A percentile compares a stretch with the other conserved stretches of the same genome.
Conservation (phyloP, 53 echinoderm and acorn worm species). For the Zoroaster sp. region DNA sequence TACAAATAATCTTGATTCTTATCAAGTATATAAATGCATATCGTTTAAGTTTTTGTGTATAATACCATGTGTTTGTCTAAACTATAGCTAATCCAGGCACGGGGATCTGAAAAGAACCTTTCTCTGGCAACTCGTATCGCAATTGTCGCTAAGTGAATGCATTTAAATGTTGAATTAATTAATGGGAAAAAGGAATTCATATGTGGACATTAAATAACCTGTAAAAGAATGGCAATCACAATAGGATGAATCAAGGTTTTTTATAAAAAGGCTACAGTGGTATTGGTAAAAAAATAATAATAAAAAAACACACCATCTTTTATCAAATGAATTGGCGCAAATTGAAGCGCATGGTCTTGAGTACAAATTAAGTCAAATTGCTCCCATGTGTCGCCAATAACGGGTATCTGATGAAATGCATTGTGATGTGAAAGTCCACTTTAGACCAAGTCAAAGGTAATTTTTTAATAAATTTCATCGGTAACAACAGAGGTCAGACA, state of each 20-base stretch:
- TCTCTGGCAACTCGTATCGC: too few relatives aligned
- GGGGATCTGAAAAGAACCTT: too few relatives aligned
- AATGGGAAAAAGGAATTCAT: background rate
- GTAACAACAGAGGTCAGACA: slow-evolving; percentile 9
- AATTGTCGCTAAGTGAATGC: too few relatives aligned
- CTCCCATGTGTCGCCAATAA: slow-evolving; percentile 35
- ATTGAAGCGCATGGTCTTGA: background rate
- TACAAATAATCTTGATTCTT: too few relatives aligned
- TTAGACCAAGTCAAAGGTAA: background rate
- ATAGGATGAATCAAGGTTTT: background rate
- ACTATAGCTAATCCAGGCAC: too few relatives aligned
- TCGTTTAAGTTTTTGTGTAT: too few relatives aligned
- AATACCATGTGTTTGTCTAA: too few relatives aligned
- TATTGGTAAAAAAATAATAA: background rate
- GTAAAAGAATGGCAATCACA: background rate
- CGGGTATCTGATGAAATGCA: background rate
- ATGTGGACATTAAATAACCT: background rate
- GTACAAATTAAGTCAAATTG: slow-evolving; percentile 14
- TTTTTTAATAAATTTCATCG: slow-evolving; percentile 32
- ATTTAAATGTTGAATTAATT: too few relatives aligned
- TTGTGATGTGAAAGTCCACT: background rate
- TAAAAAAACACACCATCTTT: background rate
- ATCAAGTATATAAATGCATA: too few relatives aligned
- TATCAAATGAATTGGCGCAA: too few relatives aligned
- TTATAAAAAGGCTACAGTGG: background rate